These are phyloP conservation scores for Drosophila robusta DNA, from an alignment of 2,888 invertebrate genomes.

Conservation along the genomic window DNA sequence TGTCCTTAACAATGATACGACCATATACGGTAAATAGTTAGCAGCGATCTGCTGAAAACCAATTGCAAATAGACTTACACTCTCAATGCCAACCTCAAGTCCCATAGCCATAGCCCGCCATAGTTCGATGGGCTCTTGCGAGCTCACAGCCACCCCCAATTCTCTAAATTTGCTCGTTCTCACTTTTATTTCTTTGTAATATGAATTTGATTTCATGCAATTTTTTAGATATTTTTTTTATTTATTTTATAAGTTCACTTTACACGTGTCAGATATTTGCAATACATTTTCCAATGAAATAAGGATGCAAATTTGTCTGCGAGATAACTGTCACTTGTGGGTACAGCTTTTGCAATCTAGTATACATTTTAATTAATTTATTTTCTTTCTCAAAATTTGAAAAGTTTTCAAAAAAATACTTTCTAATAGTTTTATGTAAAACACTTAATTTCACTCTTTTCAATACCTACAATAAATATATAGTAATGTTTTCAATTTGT, in stretches of 20 bases:
- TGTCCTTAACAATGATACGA: background rate
- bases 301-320: constrained; percentile 11
- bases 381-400: constrained; percentile 9
- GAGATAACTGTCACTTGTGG: constrained; percentile 15
- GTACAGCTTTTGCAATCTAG: constrained; percentile 13
- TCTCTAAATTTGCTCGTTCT: constrained; percentile 61
- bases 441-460: constrained; percentile 42
- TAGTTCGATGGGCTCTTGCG: constrained; percentile 17
- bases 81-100: constrained; percentile 29
- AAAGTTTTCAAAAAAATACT: constrained; percentile 1
- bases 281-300: constrained; percentile 4
- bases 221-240: constrained; percentile 31
- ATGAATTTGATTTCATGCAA: constrained; percentile 46
- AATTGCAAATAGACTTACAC: constrained; percentile 38
- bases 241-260: constrained; percentile 29
- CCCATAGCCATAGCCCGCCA: constrained; percentile 16
- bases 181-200: constrained; percentile 52
- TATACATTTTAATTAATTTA: constrained; percentile 1
- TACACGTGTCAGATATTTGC: constrained; percentile 35
- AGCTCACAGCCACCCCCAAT: constrained; percentile 32
- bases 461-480: constrained; percentile 26
- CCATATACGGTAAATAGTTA: constrained; percentile 18
- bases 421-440: constrained; percentile 12
- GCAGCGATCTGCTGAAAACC: constrained; percentile 26
- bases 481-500: constrained; percentile 36